phyloP scores from a whole-genome alignment of 2,113 vertebrate species.

The Butastur rufipennis region DNA sequence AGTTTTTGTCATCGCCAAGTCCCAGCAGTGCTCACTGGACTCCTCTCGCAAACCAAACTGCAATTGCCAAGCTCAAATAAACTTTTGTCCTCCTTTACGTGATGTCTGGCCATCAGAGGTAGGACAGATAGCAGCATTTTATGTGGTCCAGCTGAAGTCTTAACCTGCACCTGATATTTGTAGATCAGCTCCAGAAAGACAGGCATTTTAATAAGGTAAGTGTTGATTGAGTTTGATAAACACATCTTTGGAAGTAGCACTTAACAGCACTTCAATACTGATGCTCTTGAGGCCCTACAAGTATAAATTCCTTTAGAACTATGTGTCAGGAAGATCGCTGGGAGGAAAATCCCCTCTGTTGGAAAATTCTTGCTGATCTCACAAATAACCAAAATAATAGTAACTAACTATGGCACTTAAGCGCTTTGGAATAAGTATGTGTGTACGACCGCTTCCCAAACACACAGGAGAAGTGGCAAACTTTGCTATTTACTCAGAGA shows the following conservation, averaged over 20 bases:
- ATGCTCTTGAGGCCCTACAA: neutral
- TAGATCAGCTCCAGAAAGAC: neutral
- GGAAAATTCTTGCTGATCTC: neutral
- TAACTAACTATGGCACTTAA: neutral
- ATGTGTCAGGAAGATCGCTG: neutral
- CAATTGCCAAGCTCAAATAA: neutral
- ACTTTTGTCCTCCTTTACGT: neutral
- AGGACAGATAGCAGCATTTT: neutral
- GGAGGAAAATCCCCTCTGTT: neutral
- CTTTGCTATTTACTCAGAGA: neutral
- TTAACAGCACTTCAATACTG: neutral
- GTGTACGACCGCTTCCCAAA: neutral
- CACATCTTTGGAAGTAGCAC: neutral
- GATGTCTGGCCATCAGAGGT: neutral
- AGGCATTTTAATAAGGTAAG: neutral
- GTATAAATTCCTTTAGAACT: neutral
- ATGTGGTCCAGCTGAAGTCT: neutral
- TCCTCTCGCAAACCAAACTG: neutral
- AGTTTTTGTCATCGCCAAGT: neutral
- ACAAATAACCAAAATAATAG: neutral
- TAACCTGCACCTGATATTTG: neutral
- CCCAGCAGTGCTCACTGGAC: neutral
- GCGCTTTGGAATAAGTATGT: neutral
- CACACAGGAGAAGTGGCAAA: neutral
- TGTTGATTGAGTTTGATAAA: neutral